Percentiles rank a stretch among this genome's conserved stretches.
Evolutionary conservation across 2,888 invertebrate species (phyloP).

Genomic region (Tinea semifulvella): DNA sequence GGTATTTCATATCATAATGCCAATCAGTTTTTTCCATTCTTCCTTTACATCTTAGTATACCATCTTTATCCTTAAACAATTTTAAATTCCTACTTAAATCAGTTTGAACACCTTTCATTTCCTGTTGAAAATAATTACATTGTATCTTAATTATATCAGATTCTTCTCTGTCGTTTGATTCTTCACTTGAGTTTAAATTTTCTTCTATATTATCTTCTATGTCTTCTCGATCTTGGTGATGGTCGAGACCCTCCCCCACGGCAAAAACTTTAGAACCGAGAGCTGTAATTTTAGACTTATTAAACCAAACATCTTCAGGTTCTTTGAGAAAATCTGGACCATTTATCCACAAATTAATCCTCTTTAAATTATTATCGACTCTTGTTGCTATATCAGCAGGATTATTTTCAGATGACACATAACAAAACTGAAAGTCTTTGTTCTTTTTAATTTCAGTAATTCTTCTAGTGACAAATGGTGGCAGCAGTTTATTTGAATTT

Average conservation of each 20-base stretch:
- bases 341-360: neutral
- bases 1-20: slow-evolving; percentile 16
- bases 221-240: too few relatives aligned
- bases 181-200: neutral
- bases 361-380: neutral
- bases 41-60: slow-evolving; percentile 19
- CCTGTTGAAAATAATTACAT: slow-evolving; percentile 14
- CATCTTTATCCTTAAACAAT: slow-evolving; percentile 18
- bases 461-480: neutral
- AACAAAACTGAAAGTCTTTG: neutral
- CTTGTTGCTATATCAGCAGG: neutral
- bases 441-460: neutral
- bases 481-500: slow-evolving; percentile 1
- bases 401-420: neutral
- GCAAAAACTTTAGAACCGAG: neutral
- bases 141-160: slow-evolving; percentile 15
- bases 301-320: neutral
- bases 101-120: slow-evolving; percentile 16
- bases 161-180: too few relatives aligned
- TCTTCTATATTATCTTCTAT: neutral
- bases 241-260: neutral
- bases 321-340: neutral
- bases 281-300: neutral
- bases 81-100: slow-evolving; percentile 16
- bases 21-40: slow-evolving; percentile 14